These are phyloP conservation scores for Mycetomoellerius zeteki DNA, from an alignment of 1,140 invertebrate genomes.

Conservation along the genomic window DNA sequence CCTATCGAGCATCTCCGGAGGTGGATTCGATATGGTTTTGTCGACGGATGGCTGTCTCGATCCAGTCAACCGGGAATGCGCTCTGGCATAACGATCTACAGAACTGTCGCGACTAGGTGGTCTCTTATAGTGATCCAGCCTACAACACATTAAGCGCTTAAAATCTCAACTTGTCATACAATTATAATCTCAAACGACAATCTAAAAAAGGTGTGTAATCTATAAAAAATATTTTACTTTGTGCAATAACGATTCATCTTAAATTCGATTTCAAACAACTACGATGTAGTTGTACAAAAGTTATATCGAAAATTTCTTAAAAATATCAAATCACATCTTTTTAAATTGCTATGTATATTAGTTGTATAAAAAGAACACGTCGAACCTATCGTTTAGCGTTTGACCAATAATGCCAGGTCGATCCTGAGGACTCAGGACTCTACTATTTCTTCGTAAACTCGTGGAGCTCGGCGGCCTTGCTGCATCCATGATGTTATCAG, in stretches of 20 bases:
- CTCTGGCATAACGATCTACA: constrained; percentile 93
- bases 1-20: constrained; percentile 85
- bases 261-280: neutral
- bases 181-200: neutral
- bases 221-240: neutral
- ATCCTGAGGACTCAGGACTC: constrained; percentile 83
- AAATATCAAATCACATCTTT: neutral
- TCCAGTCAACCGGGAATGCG: constrained; percentile 86
- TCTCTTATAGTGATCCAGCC: constrained; percentile 97
- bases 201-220: neutral
- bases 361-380: neutral
- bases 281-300: neutral
- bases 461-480: constrained; percentile 78
- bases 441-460: constrained; percentile 85
- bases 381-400: constrained; percentile 84
- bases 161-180: neutral
- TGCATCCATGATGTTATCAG: constrained; percentile 75
- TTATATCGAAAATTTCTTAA: neutral
- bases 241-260: neutral
- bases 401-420: constrained; percentile 84
- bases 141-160: constrained; percentile 70
- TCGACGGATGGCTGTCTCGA: constrained; percentile 93
- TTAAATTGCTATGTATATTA: neutral
- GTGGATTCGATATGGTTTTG: constrained; percentile 85
- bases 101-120: constrained; percentile 95